Evolutionary conservation across 2,113 vertebrate genomes (phyloP), one percentile per base, ranked within the genome.

Genomic region (Scopus umbretta): DNA sequence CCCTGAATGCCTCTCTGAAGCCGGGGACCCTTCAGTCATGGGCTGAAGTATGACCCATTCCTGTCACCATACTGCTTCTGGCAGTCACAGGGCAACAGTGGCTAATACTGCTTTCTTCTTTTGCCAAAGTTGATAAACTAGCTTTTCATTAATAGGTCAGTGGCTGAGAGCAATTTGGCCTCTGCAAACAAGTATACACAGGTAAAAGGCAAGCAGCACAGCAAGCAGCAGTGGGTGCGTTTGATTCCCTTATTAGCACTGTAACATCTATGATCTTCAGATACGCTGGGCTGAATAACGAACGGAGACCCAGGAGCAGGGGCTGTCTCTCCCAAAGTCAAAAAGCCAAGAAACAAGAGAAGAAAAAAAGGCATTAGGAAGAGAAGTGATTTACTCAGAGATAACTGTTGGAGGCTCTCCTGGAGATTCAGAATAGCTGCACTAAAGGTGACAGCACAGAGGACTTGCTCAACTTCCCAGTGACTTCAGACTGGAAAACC

Each of bases 1-100:
- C 94, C 65, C 96, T 83, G 73, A 89, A 59, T 82, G 92, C 75
- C 91, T 96, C 70, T 88, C 52, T 55, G 81, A 78, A 80, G 81
- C 80, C 80, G 38, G 49, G 88, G 90, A 91, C 92, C 84, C 71
- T 88, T 81, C 52, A 87, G 73, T 82, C 62, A 55, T 2, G 0
- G 68, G 14, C 59, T 87, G 79, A 81, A 91, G 65, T 50, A 62
- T 71, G 90, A 95, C 63, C 67, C 22, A 56, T 25, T 81, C 88
- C 90, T 96, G 72, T 86, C 79, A 80, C 78, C 70, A 6, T 3
- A 32, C 53, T n/a, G 80, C 84, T 75, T 26, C 85, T 84, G 63
- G 49, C 61, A 94, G 75, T 23, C 82, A 75, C 68, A 21, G 56
- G 36, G 36, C 73, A 94, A 47, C 53, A 66, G 38, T 56, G 76